Percentiles rank a stretch among this genome's conserved stretches.
Evolutionary conservation across 1,140 invertebrate genomes (phyloP).

Genomic region (Riptortus pedestris): DNA sequence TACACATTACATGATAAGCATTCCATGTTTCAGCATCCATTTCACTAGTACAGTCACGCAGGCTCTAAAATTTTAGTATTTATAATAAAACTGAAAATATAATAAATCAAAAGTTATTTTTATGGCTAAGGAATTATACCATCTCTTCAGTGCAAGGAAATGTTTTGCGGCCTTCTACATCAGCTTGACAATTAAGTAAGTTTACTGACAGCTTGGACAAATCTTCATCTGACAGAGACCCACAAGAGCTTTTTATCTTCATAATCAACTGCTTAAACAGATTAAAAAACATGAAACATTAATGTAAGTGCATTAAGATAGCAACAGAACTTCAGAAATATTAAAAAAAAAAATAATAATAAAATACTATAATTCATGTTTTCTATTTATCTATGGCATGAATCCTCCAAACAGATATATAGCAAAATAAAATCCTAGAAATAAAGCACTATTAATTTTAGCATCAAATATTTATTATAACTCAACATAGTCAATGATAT

Average conservation of each 20-base stretch:
- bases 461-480: no score
- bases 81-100: background rate
- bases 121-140: constrained; percentile 37
- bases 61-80: constrained; percentile 36
- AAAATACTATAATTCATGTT: constrained; percentile 14
- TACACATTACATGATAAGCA: constrained; percentile 57
- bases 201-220: constrained; percentile 56
- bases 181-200: constrained; percentile 57
- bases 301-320: no score
- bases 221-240: constrained; percentile 51
- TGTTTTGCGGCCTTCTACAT: constrained; percentile 47
- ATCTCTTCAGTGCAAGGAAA: constrained; percentile 51
- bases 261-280: constrained; percentile 44
- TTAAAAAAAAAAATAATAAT: constrained; percentile 19
- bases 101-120: background rate
- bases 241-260: constrained; percentile 46
- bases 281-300: no score
- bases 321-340: no score
- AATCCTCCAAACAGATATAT: no score
- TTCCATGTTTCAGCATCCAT: constrained; percentile 63
- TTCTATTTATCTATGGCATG: no score
- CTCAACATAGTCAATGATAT: no score
- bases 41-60: constrained; percentile 50
- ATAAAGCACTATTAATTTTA: no score
- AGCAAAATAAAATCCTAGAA: no score